phyloP scores from a whole-genome alignment of 2,113 vertebrate species.

The Pyrgilauda ruficollis region DNA sequence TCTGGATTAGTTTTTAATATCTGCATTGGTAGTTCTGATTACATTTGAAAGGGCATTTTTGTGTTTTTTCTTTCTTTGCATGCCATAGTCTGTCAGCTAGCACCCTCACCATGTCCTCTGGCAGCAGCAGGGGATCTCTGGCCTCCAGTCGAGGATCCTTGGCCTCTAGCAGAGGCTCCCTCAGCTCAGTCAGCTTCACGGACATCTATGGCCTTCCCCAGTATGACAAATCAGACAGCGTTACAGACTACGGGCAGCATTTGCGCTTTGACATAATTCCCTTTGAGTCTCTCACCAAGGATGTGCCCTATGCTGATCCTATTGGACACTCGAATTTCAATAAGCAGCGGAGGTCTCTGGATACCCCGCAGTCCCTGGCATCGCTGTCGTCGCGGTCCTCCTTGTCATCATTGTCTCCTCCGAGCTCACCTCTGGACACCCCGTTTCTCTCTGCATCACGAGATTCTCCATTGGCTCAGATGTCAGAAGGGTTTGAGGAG shows the following conservation, averaged over 20 bases:
- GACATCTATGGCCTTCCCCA: slow-evolving; percentile 96
- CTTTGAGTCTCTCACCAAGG: slow-evolving; percentile 79
- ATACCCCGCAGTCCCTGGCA: slow-evolving; percentile 91
- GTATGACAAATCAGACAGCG: slow-evolving; percentile 83
- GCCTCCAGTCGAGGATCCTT: slow-evolving; percentile 93
- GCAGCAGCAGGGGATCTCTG: slow-evolving; percentile 93
- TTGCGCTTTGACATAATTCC: slow-evolving; percentile 86
- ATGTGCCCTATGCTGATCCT: slow-evolving; percentile 67
- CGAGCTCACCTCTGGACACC: slow-evolving; percentile 94
- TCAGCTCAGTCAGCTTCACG: slow-evolving; percentile 95
- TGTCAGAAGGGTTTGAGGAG: slow-evolving; percentile 92
- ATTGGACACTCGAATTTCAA: slow-evolving; percentile 68
- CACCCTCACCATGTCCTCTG: slow-evolving; percentile 92
- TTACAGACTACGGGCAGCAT: slow-evolving; percentile 76
- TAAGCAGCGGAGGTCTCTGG: slow-evolving; percentile 85
- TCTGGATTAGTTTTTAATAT: background rate
- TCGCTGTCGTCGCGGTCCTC: slow-evolving; percentile 95
- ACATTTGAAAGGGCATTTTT: background rate
- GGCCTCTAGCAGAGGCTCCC: slow-evolving; percentile 92
- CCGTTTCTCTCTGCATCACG: slow-evolving; percentile 86
- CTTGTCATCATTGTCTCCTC: slow-evolving; percentile 92
- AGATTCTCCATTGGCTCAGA: slow-evolving; percentile 88
- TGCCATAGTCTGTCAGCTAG: slow-evolving; percentile 88
- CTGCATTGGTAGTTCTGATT: background rate
- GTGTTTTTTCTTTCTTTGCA: background rate